Base-by-base conservation (phyloP, 2,888 invertebrate genomes). In the Lasioglossum leucozonium region DNA sequence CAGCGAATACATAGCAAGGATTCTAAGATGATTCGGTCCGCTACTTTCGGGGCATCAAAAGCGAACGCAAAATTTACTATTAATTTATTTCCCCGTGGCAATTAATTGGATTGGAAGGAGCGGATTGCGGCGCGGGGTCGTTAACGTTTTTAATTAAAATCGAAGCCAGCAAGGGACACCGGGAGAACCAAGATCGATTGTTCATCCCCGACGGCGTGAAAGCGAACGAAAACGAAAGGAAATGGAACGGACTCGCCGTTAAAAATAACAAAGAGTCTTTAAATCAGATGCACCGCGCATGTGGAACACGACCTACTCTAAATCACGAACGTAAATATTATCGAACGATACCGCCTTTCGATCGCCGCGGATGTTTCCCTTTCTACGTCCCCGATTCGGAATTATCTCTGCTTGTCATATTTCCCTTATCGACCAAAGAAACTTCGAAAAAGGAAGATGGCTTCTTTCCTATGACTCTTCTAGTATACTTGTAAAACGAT, bases 241-340 rank as follows among this genome's bases (percentile, higher is more conserved):
- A 71, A 78, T 67, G 22, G 67, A 47, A 18, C 26, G 42, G 47
- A 37, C 55, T n/a, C 65, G 65, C 26, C 75, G 62, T 69, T 67
- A 78, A 84, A 85, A 85, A 85, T 85, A 81, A 78, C 75, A 81
- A 75, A 67, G 84, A 51, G 72, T 55, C 47, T 77, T 77, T 76
- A 62, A 85, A 81, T 42, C 58, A 51, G 77, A 74, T 75, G 74
- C 85, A 42, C 44, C 26, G 40, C 22, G 58, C 30, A 69, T n/a
- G 44, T 65, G 79, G 76, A 58, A 55, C 72, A 42, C 81, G 77
- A 72, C 72, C 80, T 77, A 71, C 74, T 75, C 78, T 26, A 69
- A 81, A 81, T 79, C 69, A 58, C 37, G 51, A 81, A 58, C 65
- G 69, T 47, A 85, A 86, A 86, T 81, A 81, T 81, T 78, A 84